These are phyloP conservation scores for Penaeus vannamei DNA, from an alignment of 1,140 invertebrate species.

Conservation along the genomic window DNA sequence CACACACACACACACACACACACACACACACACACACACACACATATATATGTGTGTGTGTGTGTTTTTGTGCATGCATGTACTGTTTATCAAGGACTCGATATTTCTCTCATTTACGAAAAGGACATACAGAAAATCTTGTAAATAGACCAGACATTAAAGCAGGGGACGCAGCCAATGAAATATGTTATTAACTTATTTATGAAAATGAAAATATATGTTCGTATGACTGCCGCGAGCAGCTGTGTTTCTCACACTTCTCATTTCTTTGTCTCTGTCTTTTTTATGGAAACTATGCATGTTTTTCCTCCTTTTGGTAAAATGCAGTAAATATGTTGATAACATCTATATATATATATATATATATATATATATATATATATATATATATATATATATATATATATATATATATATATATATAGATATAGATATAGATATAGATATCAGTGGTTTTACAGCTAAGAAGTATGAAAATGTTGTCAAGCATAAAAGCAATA, in stretches of 20 bases:
- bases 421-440: slow-evolving; percentile 9
- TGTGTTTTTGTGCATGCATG: background rate
- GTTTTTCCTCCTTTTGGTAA: background rate
- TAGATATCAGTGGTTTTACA: background rate
- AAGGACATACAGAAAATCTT: no score
- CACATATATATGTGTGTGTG: slow-evolving; percentile 24
- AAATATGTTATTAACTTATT: no score
- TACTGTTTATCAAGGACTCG: no score
- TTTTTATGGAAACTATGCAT: no score
- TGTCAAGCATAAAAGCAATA: no score
- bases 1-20: slow-evolving; percentile 9
- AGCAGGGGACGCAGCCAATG: no score
- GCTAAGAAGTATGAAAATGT: no score
- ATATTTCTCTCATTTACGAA: no score
- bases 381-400: slow-evolving; percentile 4
- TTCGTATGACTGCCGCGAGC: no score
- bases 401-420: slow-evolving; percentile 22
- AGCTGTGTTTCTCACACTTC: background rate
- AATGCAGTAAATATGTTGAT: background rate
- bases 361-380: background rate
- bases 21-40: background rate
- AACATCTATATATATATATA: background rate
- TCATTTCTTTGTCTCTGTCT: background rate
- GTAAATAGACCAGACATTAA: no score
- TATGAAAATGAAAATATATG: no score